Conservation (phyloP, 1,140 invertebrate genomes). For the Papilio glaucus region DNA sequence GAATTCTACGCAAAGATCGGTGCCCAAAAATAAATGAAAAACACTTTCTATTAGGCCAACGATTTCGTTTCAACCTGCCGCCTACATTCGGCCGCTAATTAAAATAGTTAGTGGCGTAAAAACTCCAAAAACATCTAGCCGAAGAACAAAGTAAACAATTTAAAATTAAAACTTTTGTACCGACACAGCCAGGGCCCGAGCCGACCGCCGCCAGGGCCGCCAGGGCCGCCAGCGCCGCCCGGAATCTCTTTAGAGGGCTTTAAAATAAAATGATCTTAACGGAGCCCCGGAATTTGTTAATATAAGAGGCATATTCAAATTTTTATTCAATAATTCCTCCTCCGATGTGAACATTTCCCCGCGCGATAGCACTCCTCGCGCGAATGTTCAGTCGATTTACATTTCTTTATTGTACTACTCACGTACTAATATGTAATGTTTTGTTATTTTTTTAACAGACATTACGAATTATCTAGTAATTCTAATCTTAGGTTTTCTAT, state of each 20-base stretch:
- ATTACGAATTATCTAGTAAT: no score
- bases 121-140: conserved; percentile 9
- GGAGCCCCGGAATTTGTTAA: conserved; percentile 29
- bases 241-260: conserved; percentile 35
- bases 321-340: conserved; percentile 19
- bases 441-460: no score
- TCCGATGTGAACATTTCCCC: neutral
- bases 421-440: no score
- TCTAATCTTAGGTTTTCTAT: no score
- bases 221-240: conserved; percentile 1
- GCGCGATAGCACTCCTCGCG: neutral
- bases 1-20: neutral
- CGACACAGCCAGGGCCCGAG: neutral
- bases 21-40: neutral
- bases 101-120: conserved; percentile 25
- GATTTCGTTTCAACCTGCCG: no score
- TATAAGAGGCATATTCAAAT: conserved; percentile 24
- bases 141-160: conserved; percentile 32
- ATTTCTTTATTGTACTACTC: neutral
- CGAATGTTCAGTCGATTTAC: neutral
- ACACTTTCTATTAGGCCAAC: neutral
- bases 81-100: neutral
- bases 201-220: neutral
- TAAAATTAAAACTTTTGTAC: conserved; percentile 31
- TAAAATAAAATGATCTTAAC: conserved; percentile 28